Base-by-base conservation (phyloP, 2,888 invertebrate species). In the Teleiodes luculella region DNA sequence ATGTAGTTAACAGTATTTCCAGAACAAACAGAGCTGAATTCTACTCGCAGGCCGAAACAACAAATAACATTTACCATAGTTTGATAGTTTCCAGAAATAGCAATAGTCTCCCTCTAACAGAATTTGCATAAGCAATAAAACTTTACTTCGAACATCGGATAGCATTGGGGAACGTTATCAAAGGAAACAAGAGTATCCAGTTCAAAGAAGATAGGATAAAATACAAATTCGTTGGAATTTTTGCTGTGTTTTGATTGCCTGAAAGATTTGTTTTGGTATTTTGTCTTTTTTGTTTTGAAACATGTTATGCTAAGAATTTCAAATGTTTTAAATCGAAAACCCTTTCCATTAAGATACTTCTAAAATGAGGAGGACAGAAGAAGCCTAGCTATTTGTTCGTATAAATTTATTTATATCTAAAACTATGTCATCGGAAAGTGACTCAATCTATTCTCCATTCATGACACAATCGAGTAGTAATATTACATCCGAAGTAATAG, bases 61-160 rank as follows among this genome's bases (percentile, higher is more conserved):
- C 71, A 72, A 67, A 64, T 64, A 67, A 65, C 60, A 62, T 62
- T 68, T 62, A 63, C 64, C 61, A 70, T 52, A 52, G 51, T 55
- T 52, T 47, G 55, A 51, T 41, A 52, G 54, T 54, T 50, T 33
- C 20, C 18, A 35, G 20, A 33, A 39, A 52, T 28, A 47, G 39
- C 51, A 43, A 24, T 67, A 64, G 68, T 61, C 60, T 60, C 57
- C 63, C 65, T 64, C 69, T 67, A 66, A 65, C 58, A 65, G 49
- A 68, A 78, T 79, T 79, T 75, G 69, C 79, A 76, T 79, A 76
- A 67, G 73, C 75, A 77, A 77, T 78, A 78, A 76, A 78, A 78
- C 74, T 78, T 78, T 47, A 43, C 41, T 52, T 11, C 33, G 47
- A 39, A 49, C 49, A 24, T 36, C 43, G 43, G 20, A 52, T 33